Evolutionary conservation across 2,797 vertebrate species (phyloP), one percentile per base, ranked within the genome.

Genomic region (Sciaenops ocellatus): DNA sequence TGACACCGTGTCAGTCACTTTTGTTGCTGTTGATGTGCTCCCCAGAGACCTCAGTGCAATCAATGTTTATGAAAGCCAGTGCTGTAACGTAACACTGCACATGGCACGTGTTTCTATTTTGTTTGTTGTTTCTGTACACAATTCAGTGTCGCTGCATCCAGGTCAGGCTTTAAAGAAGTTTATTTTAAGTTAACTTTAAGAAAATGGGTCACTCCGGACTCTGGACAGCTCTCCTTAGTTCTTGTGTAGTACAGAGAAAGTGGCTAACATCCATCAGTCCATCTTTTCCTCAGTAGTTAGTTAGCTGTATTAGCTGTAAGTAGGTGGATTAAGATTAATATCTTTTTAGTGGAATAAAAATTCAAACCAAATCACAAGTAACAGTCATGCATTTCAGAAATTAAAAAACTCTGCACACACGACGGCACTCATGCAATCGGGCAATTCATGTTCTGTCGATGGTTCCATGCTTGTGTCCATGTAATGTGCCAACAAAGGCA

Each of bases 101-200:
- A 20, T 47, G 20, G 8, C 3, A 15, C 42, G 9, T 56, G 22
- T 50, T 17, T 61, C n/a, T 22, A 2, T 63, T 26, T 59, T 50
- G 44, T 26, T 59, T 55, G 44, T 26, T 4, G 24, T 60, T 56
- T 57, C 44, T 72, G 18, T 61, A 44, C 30, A 3, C 62, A 51
- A 41, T 20, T 1, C 59, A 46, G 11, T 3, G 1, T 57, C 5
- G 50, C 52, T 48, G 51, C 47, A 56, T 41, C 50, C 75, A 54
- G 72, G 69, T 83, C 65, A 46, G 52, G 9, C n/a, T 73, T 59
- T 65, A 24, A 64, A 28, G 16, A 38, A 34, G 52, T 55, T 44
- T 13, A 30, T 16, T 28, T 28, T 22, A 28, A 44, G 22, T 64
- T 18, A 57, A 34, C 28, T 65, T 48, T 22, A 42, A 13, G 46